A percentile compares a stretch with the other conserved stretches of the same genome.
These are phyloP conservation scores for Paracentrotus lividus DNA, from an alignment of 53 echinoderm and acorn worm species.

Conservation along the genomic window DNA sequence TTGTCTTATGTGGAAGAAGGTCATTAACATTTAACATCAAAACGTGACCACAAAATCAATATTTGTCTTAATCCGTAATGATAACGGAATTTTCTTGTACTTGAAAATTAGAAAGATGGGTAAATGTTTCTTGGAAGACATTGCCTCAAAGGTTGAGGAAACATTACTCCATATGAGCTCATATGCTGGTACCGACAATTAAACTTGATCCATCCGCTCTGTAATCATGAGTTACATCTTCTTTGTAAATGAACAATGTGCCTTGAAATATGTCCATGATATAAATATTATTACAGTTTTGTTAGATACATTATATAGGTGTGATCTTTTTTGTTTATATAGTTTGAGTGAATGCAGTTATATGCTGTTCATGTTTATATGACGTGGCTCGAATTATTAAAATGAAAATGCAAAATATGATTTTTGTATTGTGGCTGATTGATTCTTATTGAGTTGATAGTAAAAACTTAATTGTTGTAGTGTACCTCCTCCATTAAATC, in stretches of 20 bases:
- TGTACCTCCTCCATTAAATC: neutral
- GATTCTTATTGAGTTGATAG: neutral
- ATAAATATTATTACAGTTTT: conserved; percentile 21
- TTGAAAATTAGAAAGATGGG: neutral
- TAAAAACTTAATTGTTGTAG: neutral
- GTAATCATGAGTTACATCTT: neutral
- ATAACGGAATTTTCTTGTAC: neutral
- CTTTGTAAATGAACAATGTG: conserved; percentile 6
- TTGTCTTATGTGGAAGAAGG: neutral
- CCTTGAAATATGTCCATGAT: conserved; percentile 1
- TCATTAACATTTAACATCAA: neutral
- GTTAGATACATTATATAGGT: neutral
- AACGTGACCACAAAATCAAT: neutral
- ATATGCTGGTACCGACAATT: neutral
- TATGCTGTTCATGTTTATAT: neutral
- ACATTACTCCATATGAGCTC: neutral
- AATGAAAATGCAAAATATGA: neutral
- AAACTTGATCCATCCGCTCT: neutral
- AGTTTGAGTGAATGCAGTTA: neutral
- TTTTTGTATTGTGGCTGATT: neutral
- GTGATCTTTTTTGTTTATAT: neutral
- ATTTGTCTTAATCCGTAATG: neutral
- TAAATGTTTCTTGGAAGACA: neutral
- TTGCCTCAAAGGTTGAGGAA: neutral
- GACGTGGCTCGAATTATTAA: conserved; percentile 28